Evolutionary conservation across 2,113 vertebrate genomes (phyloP).

Genomic region (Barnardius zonarius): DNA sequence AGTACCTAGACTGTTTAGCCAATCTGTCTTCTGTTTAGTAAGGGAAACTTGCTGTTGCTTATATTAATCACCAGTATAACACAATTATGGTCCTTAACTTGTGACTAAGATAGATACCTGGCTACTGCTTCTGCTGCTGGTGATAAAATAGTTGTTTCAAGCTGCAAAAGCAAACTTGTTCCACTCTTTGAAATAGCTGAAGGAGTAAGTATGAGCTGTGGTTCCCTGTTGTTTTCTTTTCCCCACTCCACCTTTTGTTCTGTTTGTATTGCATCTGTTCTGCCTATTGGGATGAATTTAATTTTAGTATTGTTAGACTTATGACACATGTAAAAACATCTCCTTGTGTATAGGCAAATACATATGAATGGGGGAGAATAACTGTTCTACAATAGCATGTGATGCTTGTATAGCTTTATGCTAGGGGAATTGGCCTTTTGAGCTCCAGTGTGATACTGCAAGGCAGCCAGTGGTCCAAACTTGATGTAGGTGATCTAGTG

Average conservation of each 20-base stretch:
- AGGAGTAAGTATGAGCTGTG: constrained; percentile 82
- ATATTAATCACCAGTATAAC: not conserved
- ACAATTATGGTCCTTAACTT: constrained; percentile 74
- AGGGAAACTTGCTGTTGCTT: not conserved
- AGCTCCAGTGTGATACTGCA: not conserved
- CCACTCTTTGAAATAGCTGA: constrained; percentile 89
- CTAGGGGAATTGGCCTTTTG: not conserved
- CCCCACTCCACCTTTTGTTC: not conserved
- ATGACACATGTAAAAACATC: not conserved
- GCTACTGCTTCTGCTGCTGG: constrained; percentile 89
- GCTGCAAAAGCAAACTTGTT: constrained; percentile 85
- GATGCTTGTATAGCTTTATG: not conserved
- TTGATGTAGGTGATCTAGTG: not conserved
- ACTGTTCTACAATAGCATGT: not conserved
- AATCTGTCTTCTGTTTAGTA: not conserved
- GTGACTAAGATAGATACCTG: constrained; percentile 86
- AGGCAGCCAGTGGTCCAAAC: not conserved
- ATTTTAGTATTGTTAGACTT: not conserved
- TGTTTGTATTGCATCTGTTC: not conserved
- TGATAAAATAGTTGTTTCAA: constrained; percentile 93
- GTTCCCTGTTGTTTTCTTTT: not conserved
- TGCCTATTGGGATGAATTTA: not conserved
- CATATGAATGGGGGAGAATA: not conserved
- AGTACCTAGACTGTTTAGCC: not conserved
- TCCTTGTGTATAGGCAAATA: not conserved